These are phyloP conservation scores for Copidosoma aretas DNA, from an alignment of 2,888 invertebrate genomes.

Conservation along the genomic window DNA sequence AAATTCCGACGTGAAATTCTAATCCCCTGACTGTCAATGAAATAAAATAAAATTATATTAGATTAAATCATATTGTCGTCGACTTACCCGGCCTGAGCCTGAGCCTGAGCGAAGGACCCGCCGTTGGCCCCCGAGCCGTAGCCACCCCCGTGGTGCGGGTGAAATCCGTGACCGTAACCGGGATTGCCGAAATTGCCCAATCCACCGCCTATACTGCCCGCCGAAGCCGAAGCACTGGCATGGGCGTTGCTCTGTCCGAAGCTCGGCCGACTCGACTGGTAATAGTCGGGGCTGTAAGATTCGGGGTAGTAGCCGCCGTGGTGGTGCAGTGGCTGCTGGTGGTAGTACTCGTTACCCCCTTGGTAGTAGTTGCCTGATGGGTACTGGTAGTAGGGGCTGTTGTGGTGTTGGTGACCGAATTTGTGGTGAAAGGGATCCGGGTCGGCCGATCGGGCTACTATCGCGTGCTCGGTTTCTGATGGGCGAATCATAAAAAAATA, in stretches of 20 bases:
- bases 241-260: neutral
- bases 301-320: neutral
- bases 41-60: neutral
- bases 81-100: constrained; percentile 5
- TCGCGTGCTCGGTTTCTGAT: too few relatives aligned
- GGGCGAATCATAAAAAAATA: too few relatives aligned
- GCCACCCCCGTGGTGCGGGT: neutral
- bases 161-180: constrained; percentile 2
- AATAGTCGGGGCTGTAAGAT: neutral
- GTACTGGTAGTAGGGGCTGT: constrained; percentile 19
- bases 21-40: too few relatives aligned
- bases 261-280: neutral
- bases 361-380: constrained; percentile 9
- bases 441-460: too few relatives aligned
- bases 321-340: constrained; percentile 5
- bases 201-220: constrained; percentile 4
- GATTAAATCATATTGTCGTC: neutral
- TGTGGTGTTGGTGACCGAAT: constrained; percentile 11
- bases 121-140: constrained; percentile 3
- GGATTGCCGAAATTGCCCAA: constrained; percentile 2
- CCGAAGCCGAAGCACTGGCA: neutral
- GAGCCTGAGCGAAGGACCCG: constrained; percentile 43
- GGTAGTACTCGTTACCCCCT: neutral
- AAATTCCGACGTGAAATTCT: too few relatives aligned
- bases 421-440: neutral